Conservation (phyloP, 2,797 vertebrate species). For the Squalus acanthias region DNA sequence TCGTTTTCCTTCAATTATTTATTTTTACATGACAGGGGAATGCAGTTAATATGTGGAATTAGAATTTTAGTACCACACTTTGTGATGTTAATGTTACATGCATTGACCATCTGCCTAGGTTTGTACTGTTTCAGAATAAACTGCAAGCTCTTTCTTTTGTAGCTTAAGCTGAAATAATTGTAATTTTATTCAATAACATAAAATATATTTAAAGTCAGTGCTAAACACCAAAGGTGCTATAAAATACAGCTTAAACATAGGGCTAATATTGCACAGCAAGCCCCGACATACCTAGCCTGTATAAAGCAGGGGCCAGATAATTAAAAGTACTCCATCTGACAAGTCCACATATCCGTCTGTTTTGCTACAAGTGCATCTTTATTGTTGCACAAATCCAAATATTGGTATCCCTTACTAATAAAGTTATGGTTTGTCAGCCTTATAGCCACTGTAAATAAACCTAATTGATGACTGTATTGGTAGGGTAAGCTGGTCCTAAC, state of each 20-base stretch:
- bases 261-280: not conserved
- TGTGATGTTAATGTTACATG: not conserved
- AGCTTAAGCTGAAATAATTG: not conserved
- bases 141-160: not conserved
- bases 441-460: not conserved
- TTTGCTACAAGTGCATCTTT: not conserved
- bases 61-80: not conserved
- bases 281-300: not conserved
- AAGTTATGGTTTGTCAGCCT: not conserved
- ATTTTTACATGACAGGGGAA: too few species aligned
- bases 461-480: not conserved
- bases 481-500: slow-evolving; percentile 28
- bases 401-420: not conserved
- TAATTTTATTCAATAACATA: not conserved
- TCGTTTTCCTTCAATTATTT: not conserved
- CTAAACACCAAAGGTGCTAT: not conserved
- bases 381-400: not conserved
- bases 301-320: not conserved
- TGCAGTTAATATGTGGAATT: not conserved
- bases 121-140: not conserved
- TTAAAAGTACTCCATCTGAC: not conserved
- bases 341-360: not conserved
- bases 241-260: not conserved
- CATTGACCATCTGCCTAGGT: not conserved
- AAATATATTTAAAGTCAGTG: not conserved